These are phyloP conservation scores for Neotoma lepida DNA, from an alignment of 2,113 vertebrate species.

Conservation along the genomic window DNA sequence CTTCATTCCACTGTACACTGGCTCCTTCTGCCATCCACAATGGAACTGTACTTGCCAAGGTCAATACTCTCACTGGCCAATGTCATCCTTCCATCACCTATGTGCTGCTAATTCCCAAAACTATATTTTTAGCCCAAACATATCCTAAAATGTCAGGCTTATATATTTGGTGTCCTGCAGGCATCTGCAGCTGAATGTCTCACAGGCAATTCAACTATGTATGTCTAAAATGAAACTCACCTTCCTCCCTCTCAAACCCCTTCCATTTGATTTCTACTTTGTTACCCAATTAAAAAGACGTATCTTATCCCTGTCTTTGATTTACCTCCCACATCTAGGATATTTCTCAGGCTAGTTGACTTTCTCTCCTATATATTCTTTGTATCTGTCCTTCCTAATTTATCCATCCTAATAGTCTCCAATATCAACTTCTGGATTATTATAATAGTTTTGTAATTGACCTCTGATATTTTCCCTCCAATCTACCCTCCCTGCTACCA, in stretches of 20 bases:
- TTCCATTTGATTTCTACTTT: slow-evolving; percentile 42
- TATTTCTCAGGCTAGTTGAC: neutral
- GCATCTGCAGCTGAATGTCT: slow-evolving; percentile 28
- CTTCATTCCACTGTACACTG: slow-evolving; percentile 36
- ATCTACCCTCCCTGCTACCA: neutral
- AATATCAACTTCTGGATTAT: slow-evolving; percentile 33
- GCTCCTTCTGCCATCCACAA: slow-evolving; percentile 22
- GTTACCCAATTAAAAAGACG: slow-evolving; percentile 34
- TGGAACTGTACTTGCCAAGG: slow-evolving; percentile 47
- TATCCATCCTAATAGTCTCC: neutral
- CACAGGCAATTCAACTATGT: slow-evolving; percentile 38
- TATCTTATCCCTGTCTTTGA: slow-evolving; percentile 14
- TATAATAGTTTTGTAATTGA: slow-evolving; percentile 38
- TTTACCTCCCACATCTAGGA: neutral
- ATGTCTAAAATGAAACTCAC: slow-evolving; percentile 23
- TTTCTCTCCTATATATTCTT: slow-evolving; percentile 41
- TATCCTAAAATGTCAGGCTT: slow-evolving; percentile 63
- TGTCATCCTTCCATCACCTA: slow-evolving; percentile 53
- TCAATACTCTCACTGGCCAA: slow-evolving; percentile 36
- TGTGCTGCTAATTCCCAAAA: slow-evolving; percentile 49
- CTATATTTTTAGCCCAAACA: slow-evolving; percentile 43
- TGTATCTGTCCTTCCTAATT: slow-evolving; percentile 15
- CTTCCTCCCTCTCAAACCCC: neutral
- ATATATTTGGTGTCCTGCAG: slow-evolving; percentile 36
- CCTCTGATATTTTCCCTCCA: neutral